A percentile compares a stretch with the other conserved stretches of the same genome.
phyloP scores from a whole-genome alignment of 2,888 invertebrate species.

The Phania funesta region DNA sequence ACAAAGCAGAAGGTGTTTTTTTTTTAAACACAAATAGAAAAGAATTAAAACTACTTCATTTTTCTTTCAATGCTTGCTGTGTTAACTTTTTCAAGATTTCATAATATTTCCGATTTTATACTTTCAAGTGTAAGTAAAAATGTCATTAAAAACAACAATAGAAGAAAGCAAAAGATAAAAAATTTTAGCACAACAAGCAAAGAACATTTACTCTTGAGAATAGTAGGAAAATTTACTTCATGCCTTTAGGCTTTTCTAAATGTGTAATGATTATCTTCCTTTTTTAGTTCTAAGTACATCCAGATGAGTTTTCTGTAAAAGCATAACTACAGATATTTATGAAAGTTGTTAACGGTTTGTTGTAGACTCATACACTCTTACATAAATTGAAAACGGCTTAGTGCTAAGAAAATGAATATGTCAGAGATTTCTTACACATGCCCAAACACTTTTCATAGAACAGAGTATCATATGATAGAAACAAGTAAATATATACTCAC shows the following conservation, averaged over 20 bases:
- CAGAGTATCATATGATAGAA: constrained; percentile 5
- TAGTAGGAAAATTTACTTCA: constrained; percentile 18
- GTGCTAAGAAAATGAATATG: constrained; percentile 17
- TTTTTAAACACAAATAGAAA: neutral
- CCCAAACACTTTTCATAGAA: neutral
- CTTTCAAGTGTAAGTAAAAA: constrained; percentile 1
- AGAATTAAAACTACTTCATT: too few relatives aligned
- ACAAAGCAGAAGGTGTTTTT: neutral
- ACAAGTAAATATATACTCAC: constrained; percentile 4
- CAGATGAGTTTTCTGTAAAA: constrained; percentile 42
- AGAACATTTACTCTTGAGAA: constrained; percentile 15
- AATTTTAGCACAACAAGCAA: neutral
- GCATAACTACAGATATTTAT: constrained; percentile 25
- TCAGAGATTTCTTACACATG: constrained; percentile 25
- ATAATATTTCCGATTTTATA: constrained; percentile 15
- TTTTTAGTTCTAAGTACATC: constrained; percentile 12
- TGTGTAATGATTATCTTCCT: constrained; percentile 48
- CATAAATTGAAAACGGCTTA: neutral
- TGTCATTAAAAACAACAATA: constrained; percentile 12
- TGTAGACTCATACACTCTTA: neutral
- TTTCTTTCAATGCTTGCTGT: neutral
- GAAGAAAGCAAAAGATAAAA: neutral
- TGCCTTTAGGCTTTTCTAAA: constrained; percentile 32
- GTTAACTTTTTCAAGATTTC: neutral
- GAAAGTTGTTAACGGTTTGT: constrained; percentile 36